phyloP scores from a whole-genome alignment of 53 echinoderm and acorn worm genomes.

The Pentamera pediparva region DNA sequence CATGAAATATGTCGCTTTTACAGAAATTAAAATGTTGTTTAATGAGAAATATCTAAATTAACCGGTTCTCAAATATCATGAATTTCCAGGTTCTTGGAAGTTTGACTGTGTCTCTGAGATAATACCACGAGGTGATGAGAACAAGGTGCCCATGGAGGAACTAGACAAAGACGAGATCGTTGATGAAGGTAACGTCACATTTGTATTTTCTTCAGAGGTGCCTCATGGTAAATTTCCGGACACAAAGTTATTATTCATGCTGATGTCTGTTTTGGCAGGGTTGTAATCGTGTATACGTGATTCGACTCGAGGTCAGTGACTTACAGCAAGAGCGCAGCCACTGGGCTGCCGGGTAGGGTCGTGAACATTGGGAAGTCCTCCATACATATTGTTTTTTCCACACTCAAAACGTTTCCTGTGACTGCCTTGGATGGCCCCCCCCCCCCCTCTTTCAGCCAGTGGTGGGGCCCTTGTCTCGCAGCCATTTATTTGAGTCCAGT shows the following conservation, averaged over 20 bases:
- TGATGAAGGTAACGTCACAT: constrained; percentile 6
- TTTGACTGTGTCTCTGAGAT: constrained; percentile 11
- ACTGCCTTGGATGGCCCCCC: no score
- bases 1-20: no score
- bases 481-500: no score
- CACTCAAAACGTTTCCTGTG: no score
- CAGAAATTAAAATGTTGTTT: not conserved
- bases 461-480: no score
- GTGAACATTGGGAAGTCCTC: no score
- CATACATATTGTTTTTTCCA: no score
- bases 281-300: not conserved
- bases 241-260: not conserved
- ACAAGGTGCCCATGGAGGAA: constrained; percentile 15
- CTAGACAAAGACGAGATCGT: not conserved
- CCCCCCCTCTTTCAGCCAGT: no score
- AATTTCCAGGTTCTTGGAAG: constrained; percentile 12
- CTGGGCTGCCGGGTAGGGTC: no score
- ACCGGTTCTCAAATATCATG: not conserved
- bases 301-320: not conserved
- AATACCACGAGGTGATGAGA: constrained; percentile 17
- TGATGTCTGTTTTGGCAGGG: not conserved
- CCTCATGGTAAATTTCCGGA: not conserved
- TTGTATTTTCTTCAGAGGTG: not conserved
- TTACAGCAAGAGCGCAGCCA: no score
- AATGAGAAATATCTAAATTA: not conserved